Base-by-base conservation (phyloP, 2,797 vertebrate genomes). In the Mus caroli region DNA sequence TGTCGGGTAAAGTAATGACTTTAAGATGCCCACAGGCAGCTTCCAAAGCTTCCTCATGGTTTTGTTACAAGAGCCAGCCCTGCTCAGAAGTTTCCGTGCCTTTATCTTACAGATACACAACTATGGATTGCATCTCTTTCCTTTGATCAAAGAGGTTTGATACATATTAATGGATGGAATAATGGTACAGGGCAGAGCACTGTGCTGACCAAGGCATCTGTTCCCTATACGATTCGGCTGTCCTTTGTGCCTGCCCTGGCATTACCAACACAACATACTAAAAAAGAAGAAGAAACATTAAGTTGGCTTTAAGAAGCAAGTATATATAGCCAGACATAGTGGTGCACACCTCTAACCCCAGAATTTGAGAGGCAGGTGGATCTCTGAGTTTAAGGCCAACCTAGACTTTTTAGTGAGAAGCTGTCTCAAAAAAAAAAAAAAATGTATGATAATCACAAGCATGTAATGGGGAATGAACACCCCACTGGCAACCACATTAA, bases 41-140 rank as follows among this genome's bases (percentile, higher is more conserved):
- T 94, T 90, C 77, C 71, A 56, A 90, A 93, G 87, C 13, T 82
- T 95, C 79, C 40, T 71, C 64, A 28, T 19, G 71, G 14, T 86
- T 91, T 82, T 80, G 58, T 69, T 67, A 94, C 14, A 71, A 91
- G 15, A 62, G 6, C 22, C 75, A 88, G 84, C 82, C 58, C 79
- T 94, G 60, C 28, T 91, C 34, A 87, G 50, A 93, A 87, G 90
- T 20, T 78, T 13, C 28, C 24, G 64, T 50, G 50, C 79, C 92
- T 88, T 94, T 93, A 90, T 71, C 94, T 92, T 94, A 88, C 19
- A 93, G 77, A 43, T 60, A 83, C 14, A 89, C 15, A 96, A 77
- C 22, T 78, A 91, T 28, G 52, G 37, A 52, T 20, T 73, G 26
- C 26, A 26, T 46, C 56, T 79, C 89, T 84, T 88, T 73, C 87